A percentile compares a stretch with the other conserved stretches of the same genome.
These are phyloP conservation scores for Melanostigma gelatinosum DNA, from an alignment of 2,113 vertebrate genomes.

Conservation along the genomic window DNA sequence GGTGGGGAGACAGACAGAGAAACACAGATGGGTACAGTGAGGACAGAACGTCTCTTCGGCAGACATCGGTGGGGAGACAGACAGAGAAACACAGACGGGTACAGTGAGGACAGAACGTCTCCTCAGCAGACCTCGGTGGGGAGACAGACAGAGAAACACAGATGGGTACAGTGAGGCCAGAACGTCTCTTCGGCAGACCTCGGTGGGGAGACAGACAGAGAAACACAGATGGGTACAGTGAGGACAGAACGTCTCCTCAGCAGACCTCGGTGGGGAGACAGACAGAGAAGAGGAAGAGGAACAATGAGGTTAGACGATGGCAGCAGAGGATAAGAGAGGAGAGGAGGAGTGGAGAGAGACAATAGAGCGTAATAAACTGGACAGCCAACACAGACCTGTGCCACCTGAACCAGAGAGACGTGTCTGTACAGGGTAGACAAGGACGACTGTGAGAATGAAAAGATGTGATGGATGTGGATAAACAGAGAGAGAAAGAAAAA, in stretches of 20 bases:
- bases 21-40: slow-evolving; percentile 45
- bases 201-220: background rate
- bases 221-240: slow-evolving; percentile 42
- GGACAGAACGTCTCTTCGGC: slow-evolving; percentile 43
- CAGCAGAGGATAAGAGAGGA: slow-evolving; percentile 6
- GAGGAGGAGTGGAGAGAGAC: background rate
- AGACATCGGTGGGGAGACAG: slow-evolving; percentile 7
- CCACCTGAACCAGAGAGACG: slow-evolving; percentile 29
- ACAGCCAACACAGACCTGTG: slow-evolving; percentile 30
- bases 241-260: slow-evolving; percentile 48
- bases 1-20: slow-evolving; percentile 12
- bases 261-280: background rate
- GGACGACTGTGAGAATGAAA: background rate
- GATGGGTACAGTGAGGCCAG: slow-evolving; percentile 55
- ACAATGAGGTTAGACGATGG: slow-evolving; percentile 13
- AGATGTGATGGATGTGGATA: background rate
- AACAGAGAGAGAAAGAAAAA: background rate
- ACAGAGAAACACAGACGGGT: slow-evolving; percentile 35
- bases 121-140: slow-evolving; percentile 14
- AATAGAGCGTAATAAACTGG: slow-evolving; percentile 12
- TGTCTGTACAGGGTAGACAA: background rate
- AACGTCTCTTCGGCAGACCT: slow-evolving; percentile 22
- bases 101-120: slow-evolving; percentile 47
- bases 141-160: slow-evolving; percentile 22
- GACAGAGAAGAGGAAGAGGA: slow-evolving; percentile 11